Percentiles rank a stretch among this genome's conserved stretches.
Conservation (phyloP, 2,113 vertebrate genomes). For the Choloepus hoffmanni region DNA sequence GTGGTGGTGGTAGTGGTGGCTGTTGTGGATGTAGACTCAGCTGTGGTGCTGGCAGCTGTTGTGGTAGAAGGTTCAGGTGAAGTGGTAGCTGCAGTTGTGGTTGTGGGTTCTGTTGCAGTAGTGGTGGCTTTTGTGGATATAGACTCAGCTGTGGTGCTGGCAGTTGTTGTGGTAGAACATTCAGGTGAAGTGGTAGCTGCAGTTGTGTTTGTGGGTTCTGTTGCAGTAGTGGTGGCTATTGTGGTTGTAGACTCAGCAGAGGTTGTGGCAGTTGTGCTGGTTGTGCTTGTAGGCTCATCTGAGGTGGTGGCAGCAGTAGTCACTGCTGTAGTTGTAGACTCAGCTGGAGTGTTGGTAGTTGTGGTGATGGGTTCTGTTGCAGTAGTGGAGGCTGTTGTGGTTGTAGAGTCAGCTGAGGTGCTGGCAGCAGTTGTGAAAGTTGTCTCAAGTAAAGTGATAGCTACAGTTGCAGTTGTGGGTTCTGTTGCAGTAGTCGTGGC, state of each 20-base stretch:
- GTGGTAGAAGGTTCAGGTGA: neutral
- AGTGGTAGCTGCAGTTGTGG: neutral
- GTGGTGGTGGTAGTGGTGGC: neutral
- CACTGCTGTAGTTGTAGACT: neutral
- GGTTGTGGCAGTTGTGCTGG: neutral
- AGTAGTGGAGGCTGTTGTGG: fast-evolving
- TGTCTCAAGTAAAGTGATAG: neutral
- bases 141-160: no score
- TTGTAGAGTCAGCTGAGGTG: neutral
- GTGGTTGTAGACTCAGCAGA: neutral
- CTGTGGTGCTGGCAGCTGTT: neutral
- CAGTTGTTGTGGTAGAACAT: neutral
- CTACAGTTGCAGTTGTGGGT: neutral
- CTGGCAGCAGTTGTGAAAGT: neutral
- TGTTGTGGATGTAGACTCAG: fast-evolving
- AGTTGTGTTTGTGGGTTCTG: no score
- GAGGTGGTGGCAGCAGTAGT: neutral
- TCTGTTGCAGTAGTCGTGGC: neutral
- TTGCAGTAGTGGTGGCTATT: no score
- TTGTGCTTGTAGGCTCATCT: neutral
- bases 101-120: neutral
- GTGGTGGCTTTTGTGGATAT: no score
- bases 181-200: neutral
- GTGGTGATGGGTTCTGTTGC: neutral
- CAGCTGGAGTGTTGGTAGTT: neutral